Evolutionary conservation across 2,888 invertebrate species (phyloP), one percentile per base, ranked within the genome.

Genomic region (Cantharis lateralis): DNA sequence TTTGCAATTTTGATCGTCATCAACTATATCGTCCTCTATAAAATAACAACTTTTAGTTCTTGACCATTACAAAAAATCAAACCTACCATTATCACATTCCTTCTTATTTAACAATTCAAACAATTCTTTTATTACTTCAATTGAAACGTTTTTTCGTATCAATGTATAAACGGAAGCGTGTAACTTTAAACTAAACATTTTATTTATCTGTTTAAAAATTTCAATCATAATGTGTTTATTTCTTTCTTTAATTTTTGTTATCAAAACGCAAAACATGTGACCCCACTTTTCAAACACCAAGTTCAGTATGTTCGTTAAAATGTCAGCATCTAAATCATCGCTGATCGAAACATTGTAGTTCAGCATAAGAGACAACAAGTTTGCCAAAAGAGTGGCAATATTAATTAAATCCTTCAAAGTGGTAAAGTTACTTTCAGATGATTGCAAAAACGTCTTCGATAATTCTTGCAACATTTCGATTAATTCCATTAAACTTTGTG

Each of bases 231-330:
- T 24, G 61, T 69, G 69, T 15, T 62, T 64, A 18, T 70, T 62
- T 66, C 24, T 66, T 15, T 16, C 16, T 66, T 66, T 66, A 20
- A 66, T 20, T 15, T 66, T 66, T 66, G n/a, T 0, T 11, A 75
- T 32, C 15, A 75, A 26, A 1, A 10, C 18, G 20, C 72, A 5
- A n/a, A 82, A 26, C 16, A 81, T 75, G 0, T 75, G 64, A 62
- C 80, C 79, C 15, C 85, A 73, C 5, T 77, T 75, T 68, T 72
- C 75, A 2, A 86, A 74, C 11, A 84, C 77, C 5, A 82, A 79
- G 2, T 81, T 76, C 5, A 80, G 64, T 10, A 28, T 71, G 7
- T 72, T 64, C 10, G 62, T 61, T 7, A 71, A 20, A 11, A n/a
- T 16, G 32, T 79, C 68, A 20, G 74, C 63, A 15, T 70, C 66